Percentiles rank a stretch among this genome's conserved stretches.
Evolutionary conservation across 2,113 vertebrate species (phyloP).

Genomic region (Rostratula benghalensis): DNA sequence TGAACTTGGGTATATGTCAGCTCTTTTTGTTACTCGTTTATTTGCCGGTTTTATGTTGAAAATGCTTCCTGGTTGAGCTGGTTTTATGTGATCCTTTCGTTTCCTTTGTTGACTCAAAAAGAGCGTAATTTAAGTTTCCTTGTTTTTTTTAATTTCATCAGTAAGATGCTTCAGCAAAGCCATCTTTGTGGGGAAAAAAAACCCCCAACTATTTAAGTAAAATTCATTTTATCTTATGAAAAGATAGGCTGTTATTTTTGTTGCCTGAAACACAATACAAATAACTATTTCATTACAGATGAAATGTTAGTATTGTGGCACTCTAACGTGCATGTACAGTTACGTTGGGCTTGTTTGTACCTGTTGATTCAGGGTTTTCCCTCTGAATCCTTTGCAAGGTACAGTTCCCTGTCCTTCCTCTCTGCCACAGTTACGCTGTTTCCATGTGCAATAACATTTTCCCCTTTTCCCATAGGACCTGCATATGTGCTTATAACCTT

Average conservation of each 20-base stretch:
- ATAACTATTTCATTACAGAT: constrained; percentile 64
- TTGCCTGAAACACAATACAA: constrained; percentile 2
- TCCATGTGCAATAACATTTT: neutral
- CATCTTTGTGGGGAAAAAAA: constrained; percentile 26
- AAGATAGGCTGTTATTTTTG: constrained; percentile 42
- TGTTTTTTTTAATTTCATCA: constrained; percentile 23
- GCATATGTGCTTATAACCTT: neutral
- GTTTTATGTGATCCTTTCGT: constrained; percentile 24
- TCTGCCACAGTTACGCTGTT: neutral
- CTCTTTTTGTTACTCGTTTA: constrained; percentile 71
- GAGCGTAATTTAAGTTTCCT: constrained; percentile 46
- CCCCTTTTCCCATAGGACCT: neutral
- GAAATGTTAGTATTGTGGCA: constrained; percentile 61
- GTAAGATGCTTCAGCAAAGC: constrained; percentile 36
- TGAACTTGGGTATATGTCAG: constrained; percentile 92
- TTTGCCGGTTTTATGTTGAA: constrained; percentile 67
- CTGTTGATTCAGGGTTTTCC: constrained; percentile 18
- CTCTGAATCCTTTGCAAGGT: constrained; percentile 38
- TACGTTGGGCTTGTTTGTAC: neutral
- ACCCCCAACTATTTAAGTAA: neutral
- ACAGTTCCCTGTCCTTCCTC: neutral
- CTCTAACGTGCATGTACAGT: constrained; percentile 8
- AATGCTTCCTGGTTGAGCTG: constrained; percentile 22
- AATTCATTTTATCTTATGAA: neutral
- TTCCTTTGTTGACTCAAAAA: constrained; percentile 43